These are phyloP conservation scores for Antheraea assamensis DNA, from an alignment of 2,888 invertebrate species.

Conservation along the genomic window DNA sequence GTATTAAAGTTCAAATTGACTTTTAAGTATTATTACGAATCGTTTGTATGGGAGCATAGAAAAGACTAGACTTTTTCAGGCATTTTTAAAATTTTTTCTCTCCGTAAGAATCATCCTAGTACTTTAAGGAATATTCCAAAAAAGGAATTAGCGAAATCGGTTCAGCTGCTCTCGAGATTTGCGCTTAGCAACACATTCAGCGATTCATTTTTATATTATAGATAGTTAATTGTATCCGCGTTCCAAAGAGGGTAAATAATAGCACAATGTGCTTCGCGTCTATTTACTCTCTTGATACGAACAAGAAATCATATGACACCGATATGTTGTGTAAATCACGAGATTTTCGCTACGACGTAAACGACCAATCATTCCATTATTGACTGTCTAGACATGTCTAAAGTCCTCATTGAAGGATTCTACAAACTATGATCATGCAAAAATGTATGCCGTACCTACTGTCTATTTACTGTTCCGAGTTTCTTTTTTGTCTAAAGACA, in stretches of 20 bases:
- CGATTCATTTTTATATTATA: too few relatives aligned
- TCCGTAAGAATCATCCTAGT: too few relatives aligned
- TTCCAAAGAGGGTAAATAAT: background rate
- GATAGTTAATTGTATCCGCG: background rate
- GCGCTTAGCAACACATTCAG: too few relatives aligned
- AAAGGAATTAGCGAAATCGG: too few relatives aligned
- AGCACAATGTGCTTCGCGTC: background rate
- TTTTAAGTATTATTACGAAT: too few relatives aligned
- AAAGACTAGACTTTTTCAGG: too few relatives aligned
- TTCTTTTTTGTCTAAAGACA: background rate
- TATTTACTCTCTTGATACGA: background rate
- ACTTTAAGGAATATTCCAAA: too few relatives aligned
- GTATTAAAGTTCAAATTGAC: too few relatives aligned
- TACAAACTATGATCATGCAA: slow-evolving; percentile 7
- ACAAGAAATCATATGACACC: slow-evolving; percentile 11
- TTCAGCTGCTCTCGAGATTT: too few relatives aligned
- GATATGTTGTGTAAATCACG: background rate
- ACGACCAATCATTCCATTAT: background rate
- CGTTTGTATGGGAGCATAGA: too few relatives aligned
- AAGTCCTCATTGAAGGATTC: background rate
- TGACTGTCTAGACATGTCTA: slow-evolving; percentile 11
- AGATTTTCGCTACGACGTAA: background rate
- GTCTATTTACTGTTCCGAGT: background rate
- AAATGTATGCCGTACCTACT: background rate
- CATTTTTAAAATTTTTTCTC: too few relatives aligned